These are phyloP conservation scores for Charina bottae DNA, from an alignment of 2,113 vertebrate species.

Conservation along the genomic window DNA sequence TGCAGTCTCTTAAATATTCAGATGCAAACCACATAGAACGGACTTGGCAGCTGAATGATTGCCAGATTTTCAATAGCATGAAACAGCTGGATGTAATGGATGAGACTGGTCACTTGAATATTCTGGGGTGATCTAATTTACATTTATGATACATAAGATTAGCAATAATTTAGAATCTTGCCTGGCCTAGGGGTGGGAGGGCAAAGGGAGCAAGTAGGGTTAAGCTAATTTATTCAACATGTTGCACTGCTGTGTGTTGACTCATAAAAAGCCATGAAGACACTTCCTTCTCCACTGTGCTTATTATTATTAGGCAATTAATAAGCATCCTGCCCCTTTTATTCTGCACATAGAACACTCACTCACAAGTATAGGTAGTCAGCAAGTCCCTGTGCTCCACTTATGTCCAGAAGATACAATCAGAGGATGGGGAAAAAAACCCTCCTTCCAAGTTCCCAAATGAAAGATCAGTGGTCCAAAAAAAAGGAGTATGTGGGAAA, in stretches of 20 bases:
- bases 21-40: conserved; percentile 52
- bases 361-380: not conserved
- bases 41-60: conserved; percentile 55
- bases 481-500: not conserved
- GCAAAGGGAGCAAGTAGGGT: not conserved
- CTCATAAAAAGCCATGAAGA: not conserved
- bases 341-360: not conserved
- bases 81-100: conserved; percentile 60
- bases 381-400: not conserved
- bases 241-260: not conserved
- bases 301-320: not conserved
- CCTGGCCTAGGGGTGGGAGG: not conserved
- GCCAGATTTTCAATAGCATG: conserved; percentile 60
- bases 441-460: not conserved
- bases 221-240: not conserved
- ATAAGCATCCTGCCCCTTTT: not conserved
- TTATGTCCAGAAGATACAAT: not conserved
- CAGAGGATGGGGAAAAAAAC: not conserved
- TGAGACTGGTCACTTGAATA: conserved; percentile 62
- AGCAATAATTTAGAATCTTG: conserved; percentile 51
- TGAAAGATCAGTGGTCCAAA: not conserved
- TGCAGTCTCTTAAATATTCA: conserved; percentile 32
- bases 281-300: not conserved
- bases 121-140: conserved; percentile 54
- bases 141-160: conserved; percentile 36